These are phyloP conservation scores for Tenebrosternarchus preto DNA, from an alignment of 2,113 vertebrate species.

Conservation along the genomic window DNA sequence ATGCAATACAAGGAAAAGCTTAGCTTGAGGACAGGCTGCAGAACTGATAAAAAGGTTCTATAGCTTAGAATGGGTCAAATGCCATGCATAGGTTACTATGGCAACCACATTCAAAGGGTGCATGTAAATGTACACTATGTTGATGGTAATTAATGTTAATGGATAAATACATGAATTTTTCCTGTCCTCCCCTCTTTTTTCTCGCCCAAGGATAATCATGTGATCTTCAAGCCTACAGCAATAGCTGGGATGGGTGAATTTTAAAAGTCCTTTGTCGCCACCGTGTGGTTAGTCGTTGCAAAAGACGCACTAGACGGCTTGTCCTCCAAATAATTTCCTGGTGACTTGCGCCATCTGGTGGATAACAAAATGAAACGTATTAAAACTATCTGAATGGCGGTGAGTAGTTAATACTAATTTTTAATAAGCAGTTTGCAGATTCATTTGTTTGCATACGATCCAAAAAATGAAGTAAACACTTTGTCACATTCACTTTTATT, in stretches of 20 bases:
- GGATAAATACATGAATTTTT: constrained; percentile 9
- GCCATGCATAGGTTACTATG: constrained; percentile 40
- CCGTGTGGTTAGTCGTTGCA: constrained; percentile 36
- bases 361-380: constrained; percentile 24
- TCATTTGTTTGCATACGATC: neutral
- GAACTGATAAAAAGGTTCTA: constrained; percentile 19
- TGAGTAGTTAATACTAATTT: no score
- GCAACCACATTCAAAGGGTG: constrained; percentile 40
- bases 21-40: neutral
- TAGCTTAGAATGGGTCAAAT: constrained; percentile 23
- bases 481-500: constrained; percentile 81
- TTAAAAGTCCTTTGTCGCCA: constrained; percentile 21
- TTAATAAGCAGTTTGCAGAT: no score
- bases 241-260: neutral
- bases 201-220: neutral
- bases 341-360: constrained; percentile 64
- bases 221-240: neutral
- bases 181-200: neutral
- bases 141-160: constrained; percentile 29
- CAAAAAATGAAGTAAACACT: constrained; percentile 53
- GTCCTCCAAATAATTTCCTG: neutral
- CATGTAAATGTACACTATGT: neutral
- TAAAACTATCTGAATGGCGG: no score
- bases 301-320: neutral
- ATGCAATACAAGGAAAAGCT: neutral